These are phyloP conservation scores for Crotalus tigris DNA, from an alignment of 2,113 vertebrate genomes.

Conservation along the genomic window DNA sequence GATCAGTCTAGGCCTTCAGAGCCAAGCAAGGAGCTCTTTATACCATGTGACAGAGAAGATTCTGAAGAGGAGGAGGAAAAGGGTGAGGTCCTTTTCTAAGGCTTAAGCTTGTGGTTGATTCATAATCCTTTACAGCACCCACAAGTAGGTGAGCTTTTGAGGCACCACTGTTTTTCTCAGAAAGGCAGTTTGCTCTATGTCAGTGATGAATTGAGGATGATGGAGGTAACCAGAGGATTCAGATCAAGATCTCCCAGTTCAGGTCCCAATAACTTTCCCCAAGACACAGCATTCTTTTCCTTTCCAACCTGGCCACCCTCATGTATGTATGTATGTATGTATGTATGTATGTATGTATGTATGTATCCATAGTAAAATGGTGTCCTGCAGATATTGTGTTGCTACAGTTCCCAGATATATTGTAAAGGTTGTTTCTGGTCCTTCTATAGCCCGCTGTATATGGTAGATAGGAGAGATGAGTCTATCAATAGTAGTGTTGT, in stretches of 20 bases:
- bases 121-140: not conserved
- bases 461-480: too few species aligned
- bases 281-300: not conserved
- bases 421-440: not conserved
- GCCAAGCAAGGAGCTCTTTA: slow-evolving; percentile 34
- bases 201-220: not conserved
- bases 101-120: not conserved
- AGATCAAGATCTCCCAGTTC: not conserved
- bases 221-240: not conserved
- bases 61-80: not conserved
- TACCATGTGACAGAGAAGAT: not conserved
- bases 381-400: not conserved
- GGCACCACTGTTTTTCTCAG: not conserved
- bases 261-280: not conserved
- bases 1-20: not conserved
- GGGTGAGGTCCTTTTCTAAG: not conserved
- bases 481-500: not conserved
- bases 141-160: not conserved
- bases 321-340: too few species aligned
- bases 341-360: too few species aligned
- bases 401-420: not conserved
- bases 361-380: too few species aligned
- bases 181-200: not conserved
- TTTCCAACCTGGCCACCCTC: not conserved
- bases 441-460: not conserved